Base-by-base conservation (phyloP, 2,113 vertebrate species). In the Hippocampus mohnikei region DNA sequence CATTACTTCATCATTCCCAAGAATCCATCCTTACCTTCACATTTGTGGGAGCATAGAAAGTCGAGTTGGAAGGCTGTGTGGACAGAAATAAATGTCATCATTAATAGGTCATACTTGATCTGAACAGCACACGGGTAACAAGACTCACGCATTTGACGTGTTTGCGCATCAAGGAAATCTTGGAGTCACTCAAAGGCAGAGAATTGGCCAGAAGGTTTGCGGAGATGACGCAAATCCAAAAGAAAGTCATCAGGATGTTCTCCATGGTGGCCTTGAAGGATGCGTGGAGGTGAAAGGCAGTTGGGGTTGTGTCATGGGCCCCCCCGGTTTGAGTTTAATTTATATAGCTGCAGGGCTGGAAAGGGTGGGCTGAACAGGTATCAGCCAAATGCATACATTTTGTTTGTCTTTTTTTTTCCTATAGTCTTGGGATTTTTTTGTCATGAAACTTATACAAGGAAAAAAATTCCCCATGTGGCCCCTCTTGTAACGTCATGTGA, bases 401-500 rank as follows among this genome's bases (percentile, higher is more conserved):
- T 91, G 1, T 5, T 55, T 55, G 5, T 37, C 5, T 94, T 95
- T 93, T 94, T 93, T 93, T 93, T 87, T 91, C 92, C 93, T 94
- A 95, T 95, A 97, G 94, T 95, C 83, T 95, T 92, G 93, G 96
- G 95, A 95, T 94, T 95, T 95, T 96, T 97, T 94, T 84, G 84
- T 80, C 27, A 74, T 40, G 40, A 3, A 77, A 61, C 71, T 80
- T 25, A 75, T 72, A 66, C 88, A 87, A 91, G 94, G 94, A 25
- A 27, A 93, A 89, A 93, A 93, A 91, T 91, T 88, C 92, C 90
- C 91, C 79, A 79, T 73, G 67, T 78, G 58, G 73, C 75, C 6
- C 75, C 6, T 41, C 3, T n/a, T 48, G 53, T 8, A 44, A 63
- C 10, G 56, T 80, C n/a, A 27, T 79, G 0, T 81, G 83, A 86